Percentiles rank a stretch among this genome's conserved stretches.
These are phyloP conservation scores for Drosophila athabasca DNA, from an alignment of 1,140 invertebrate genomes.

Conservation along the genomic window DNA sequence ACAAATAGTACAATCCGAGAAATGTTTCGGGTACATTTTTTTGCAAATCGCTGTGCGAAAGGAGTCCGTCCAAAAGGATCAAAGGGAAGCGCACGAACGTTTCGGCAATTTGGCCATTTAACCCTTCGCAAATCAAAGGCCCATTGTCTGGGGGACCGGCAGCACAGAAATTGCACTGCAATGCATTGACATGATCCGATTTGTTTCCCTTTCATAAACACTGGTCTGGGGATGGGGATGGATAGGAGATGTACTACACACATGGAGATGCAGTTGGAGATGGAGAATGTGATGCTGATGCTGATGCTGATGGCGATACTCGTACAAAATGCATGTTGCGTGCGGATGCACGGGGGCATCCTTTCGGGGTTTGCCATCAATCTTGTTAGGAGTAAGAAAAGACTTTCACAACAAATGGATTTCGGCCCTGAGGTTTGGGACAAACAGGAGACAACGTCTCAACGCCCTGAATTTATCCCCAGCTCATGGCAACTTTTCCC, in stretches of 20 bases:
- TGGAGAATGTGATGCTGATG: slow-evolving; percentile 2
- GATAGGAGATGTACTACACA: too few relatives aligned
- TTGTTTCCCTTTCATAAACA: slow-evolving; percentile 41
- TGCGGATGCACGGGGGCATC: not conserved
- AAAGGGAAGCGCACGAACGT: slow-evolving; percentile 43
- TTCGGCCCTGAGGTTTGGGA: slow-evolving; percentile 1
- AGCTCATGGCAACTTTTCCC: slow-evolving; percentile 14
- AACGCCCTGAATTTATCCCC: slow-evolving; percentile 4
- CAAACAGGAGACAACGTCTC: slow-evolving; percentile 30
- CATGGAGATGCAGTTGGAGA: not conserved
- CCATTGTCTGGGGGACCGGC: slow-evolving; percentile 48
- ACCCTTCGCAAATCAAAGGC: slow-evolving; percentile 60
- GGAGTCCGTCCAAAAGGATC: slow-evolving; percentile 40
- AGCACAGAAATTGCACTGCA: slow-evolving; percentile 46
- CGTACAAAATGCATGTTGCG: slow-evolving; percentile 21
- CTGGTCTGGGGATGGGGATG: too few relatives aligned
- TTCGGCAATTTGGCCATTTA: slow-evolving; percentile 56
- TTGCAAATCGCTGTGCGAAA: slow-evolving; percentile 52
- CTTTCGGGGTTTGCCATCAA: slow-evolving; percentile 18
- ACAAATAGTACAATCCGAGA: slow-evolving; percentile 46
- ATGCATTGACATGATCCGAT: slow-evolving; percentile 73
- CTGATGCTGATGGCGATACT: slow-evolving; percentile 6
- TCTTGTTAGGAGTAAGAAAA: slow-evolving; percentile 32
- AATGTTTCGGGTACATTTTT: slow-evolving; percentile 26
- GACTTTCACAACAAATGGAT: slow-evolving; percentile 12